Evolutionary conservation across 2,888 invertebrate species (phyloP).

Genomic region (Phengaris arion): DNA sequence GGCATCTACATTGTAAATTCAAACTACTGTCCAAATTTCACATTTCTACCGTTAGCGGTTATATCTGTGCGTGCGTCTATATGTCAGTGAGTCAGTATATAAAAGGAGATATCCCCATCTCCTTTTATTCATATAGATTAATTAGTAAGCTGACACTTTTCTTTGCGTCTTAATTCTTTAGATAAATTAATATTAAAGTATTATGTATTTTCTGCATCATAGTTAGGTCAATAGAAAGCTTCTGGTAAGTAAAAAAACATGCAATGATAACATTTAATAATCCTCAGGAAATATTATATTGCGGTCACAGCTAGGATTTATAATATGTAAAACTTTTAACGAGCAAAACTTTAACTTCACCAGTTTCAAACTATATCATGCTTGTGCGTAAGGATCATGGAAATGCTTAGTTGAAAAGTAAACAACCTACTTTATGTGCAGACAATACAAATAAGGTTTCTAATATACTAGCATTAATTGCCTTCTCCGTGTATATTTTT

Average conservation of each 20-base stretch:
- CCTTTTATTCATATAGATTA: no score
- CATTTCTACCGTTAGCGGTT: no score
- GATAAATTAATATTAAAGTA: no score
- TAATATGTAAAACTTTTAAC: conserved; percentile 16
- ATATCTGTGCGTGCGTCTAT: no score
- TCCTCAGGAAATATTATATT: background rate
- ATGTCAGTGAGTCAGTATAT: no score
- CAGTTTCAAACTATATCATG: conserved; percentile 14
- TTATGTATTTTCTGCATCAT: background rate
- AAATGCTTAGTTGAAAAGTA: conserved; percentile 17
- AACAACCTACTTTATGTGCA: conserved; percentile 8
- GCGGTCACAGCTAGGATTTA: background rate
- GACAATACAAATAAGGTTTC: background rate
- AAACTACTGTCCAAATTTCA: no score
- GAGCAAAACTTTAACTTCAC: background rate
- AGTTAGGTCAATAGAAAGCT: background rate
- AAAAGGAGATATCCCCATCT: no score
- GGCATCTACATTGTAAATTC: no score
- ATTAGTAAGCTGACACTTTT: no score
- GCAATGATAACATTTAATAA: background rate
- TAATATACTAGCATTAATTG: background rate
- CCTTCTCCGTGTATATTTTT: background rate
- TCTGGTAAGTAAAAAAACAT: background rate
- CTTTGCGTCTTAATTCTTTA: no score
- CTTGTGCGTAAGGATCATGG: background rate